Evolutionary conservation across 2,797 vertebrate genomes (phyloP).

Genomic region (Lycodopsis pacificus): DNA sequence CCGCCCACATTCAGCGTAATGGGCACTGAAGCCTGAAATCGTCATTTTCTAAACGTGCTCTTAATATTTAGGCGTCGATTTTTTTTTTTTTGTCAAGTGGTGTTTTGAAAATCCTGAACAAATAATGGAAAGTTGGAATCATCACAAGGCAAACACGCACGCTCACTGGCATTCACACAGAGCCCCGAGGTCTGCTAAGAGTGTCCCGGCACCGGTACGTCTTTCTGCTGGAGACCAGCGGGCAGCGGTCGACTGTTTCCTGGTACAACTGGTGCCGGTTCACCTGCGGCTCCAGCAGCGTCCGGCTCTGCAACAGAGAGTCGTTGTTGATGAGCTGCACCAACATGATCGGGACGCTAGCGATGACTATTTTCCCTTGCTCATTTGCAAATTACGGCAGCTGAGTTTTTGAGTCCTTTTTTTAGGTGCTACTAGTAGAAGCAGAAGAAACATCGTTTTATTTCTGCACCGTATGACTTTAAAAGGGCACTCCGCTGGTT

Average conservation of each 20-base stretch:
- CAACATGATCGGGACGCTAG: neutral
- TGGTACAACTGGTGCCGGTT: conserved; percentile 40
- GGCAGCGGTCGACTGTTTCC: conserved; percentile 61
- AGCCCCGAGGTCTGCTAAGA: conserved; percentile 63
- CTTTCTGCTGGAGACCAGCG: conserved; percentile 63
- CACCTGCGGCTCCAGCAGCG: conserved; percentile 13
- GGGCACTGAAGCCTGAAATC: conserved; percentile 33
- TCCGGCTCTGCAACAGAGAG: conserved; percentile 52
- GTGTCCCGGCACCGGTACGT: conserved; percentile 60
- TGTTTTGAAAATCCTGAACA: conserved; percentile 3
- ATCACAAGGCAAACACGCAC: conserved; percentile 17
- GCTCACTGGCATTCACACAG: conserved; percentile 16
- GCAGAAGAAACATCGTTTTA: neutral
- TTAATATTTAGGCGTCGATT: neutral
- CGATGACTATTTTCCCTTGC: neutral
- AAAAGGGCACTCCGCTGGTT: neutral
- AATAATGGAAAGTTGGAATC: neutral
- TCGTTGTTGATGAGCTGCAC: neutral
- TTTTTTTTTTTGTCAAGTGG: neutral
- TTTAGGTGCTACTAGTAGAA: neutral
- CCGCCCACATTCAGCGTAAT: conserved; percentile 15
- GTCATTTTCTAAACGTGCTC: conserved; percentile 10
- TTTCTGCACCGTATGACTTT: neutral
- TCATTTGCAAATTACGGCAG: neutral
- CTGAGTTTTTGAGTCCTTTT: neutral